Evolutionary conservation across 2,888 invertebrate genomes (phyloP).

Genomic region (Podotricha telesiphe): DNA sequence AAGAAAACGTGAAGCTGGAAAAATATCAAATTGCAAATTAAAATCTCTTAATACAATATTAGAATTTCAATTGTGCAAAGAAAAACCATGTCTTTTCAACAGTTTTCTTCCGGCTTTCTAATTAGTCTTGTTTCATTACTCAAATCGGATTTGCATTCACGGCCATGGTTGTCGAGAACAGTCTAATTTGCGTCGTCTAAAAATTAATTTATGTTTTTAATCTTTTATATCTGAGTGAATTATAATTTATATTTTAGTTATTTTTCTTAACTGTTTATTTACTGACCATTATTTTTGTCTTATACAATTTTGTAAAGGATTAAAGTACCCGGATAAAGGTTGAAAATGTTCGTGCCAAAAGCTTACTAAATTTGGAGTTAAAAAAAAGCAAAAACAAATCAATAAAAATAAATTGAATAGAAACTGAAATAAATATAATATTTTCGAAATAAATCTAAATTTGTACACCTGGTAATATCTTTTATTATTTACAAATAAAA

Average conservation of each 20-base stretch:
- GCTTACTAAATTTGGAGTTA: too few relatives aligned
- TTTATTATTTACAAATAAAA: not conserved
- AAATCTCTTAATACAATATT: conserved; percentile 16
- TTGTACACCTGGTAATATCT: not conserved
- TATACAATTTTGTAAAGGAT: not conserved
- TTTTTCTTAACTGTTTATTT: not conserved
- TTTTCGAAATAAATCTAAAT: not conserved
- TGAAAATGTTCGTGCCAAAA: too few relatives aligned
- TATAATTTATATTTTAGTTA: conserved; percentile 49
- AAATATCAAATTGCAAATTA: not conserved
- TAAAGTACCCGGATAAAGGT: too few relatives aligned
- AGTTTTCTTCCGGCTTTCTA: conserved; percentile 28
- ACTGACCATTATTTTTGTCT: not conserved
- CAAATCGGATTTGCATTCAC: conserved; percentile 74
- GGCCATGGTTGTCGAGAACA: conserved; percentile 64
- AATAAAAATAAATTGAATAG: not conserved
- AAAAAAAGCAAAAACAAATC: too few relatives aligned
- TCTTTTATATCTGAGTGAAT: conserved; percentile 49
- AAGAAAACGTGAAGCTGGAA: not conserved
- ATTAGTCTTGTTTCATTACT: conserved; percentile 68
- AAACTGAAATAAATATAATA: not conserved
- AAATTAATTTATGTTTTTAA: conserved; percentile 54
- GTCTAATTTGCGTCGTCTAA: conserved; percentile 61
- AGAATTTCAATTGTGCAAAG: conserved; percentile 17
- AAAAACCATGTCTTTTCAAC: conserved; percentile 18